phyloP scores from a whole-genome alignment of 2,888 invertebrate species.

The Diadegma fenestrale region DNA sequence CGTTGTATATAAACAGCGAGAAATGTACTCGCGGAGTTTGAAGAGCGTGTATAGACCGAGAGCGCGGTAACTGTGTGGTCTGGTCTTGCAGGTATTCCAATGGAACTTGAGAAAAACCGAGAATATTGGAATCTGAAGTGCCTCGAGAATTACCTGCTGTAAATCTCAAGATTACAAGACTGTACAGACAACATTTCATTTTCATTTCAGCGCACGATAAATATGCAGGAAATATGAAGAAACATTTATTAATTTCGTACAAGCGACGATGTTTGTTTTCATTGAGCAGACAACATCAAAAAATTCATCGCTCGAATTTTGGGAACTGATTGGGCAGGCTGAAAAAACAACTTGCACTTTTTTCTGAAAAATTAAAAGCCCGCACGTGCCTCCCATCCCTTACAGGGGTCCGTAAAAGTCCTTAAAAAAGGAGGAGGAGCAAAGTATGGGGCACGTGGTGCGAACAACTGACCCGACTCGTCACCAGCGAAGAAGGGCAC shows the following conservation, averaged over 20 bases:
- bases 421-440: constrained; percentile 31
- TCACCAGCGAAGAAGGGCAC: constrained; percentile 65
- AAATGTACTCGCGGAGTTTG: constrained; percentile 36
- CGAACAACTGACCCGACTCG: constrained; percentile 75
- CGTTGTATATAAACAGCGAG: constrained; percentile 20
- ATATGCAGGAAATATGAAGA: constrained; percentile 17
- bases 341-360: constrained; percentile 49
- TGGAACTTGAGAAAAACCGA: constrained; percentile 4
- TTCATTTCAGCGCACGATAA: constrained; percentile 1
- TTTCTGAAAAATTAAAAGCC: constrained; percentile 38
- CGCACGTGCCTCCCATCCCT: constrained; percentile 55
- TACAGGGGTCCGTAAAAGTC: constrained; percentile 12
- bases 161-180: constrained; percentile 35
- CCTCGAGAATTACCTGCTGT: constrained; percentile 20
- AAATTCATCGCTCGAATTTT: not conserved
- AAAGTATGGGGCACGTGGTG: constrained; percentile 18
- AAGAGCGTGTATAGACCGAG: constrained; percentile 40
- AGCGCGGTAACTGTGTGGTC: constrained; percentile 26
- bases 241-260: constrained; percentile 13
- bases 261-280: not conserved
- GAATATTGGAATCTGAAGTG: constrained; percentile 28
- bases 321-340: constrained; percentile 17
- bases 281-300: not conserved
- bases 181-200: constrained; percentile 14
- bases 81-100: constrained; percentile 5